Percentiles rank a stretch among this genome's conserved stretches.
Evolutionary conservation across 2,888 invertebrate genomes (phyloP).

Genomic region (Bedellia somnulentella): DNA sequence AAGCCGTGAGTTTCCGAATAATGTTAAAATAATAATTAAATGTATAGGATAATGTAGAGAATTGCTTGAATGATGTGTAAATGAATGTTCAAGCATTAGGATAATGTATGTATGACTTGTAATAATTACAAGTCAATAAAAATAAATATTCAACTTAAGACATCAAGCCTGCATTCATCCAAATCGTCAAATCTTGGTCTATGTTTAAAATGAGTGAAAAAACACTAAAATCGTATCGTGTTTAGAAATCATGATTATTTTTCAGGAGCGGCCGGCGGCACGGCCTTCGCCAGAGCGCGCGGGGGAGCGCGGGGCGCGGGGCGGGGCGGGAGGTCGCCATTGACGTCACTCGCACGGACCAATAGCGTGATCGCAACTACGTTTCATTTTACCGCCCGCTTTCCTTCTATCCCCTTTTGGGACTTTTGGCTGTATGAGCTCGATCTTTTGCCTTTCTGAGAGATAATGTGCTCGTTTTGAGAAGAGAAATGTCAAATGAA

Average conservation of each 20-base stretch:
- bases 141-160: neutral
- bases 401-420: conserved; percentile 25
- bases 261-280: conserved; percentile 34
- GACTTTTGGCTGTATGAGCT: conserved; percentile 18
- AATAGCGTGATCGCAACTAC: conserved; percentile 25
- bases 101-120: no score
- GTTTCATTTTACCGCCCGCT: conserved; percentile 14
- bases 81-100: no score
- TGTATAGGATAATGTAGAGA: no score
- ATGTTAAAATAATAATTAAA: no score
- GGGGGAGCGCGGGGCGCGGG: conserved; percentile 21
- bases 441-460: neutral
- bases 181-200: neutral
- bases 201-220: conserved; percentile 3
- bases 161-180: neutral
- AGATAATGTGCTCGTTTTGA: neutral
- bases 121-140: neutral
- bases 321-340: conserved; percentile 42
- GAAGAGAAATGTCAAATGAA: neutral
- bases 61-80: no score
- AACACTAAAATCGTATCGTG: neutral
- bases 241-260: conserved; percentile 45
- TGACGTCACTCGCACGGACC: conserved; percentile 49
- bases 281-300: conserved; percentile 35
- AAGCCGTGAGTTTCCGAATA: no score